A percentile compares a stretch with the other conserved stretches of the same genome.
Evolutionary conservation across 2,797 vertebrate genomes (phyloP).

Genomic region (Avahi laniger): DNA sequence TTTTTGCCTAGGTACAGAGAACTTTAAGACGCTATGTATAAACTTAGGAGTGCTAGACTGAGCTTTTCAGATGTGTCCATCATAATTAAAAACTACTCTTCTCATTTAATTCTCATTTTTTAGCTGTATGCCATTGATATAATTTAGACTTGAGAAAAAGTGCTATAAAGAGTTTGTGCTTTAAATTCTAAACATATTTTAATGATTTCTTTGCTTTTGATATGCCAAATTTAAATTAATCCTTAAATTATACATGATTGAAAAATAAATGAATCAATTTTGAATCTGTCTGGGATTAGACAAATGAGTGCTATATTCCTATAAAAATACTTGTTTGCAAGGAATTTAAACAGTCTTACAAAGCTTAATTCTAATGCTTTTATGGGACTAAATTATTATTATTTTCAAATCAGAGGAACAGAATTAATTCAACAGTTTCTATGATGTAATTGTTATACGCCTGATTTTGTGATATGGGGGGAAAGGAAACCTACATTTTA

Average conservation of each 20-base stretch:
- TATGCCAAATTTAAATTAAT: constrained; percentile 59
- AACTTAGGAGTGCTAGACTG: not conserved
- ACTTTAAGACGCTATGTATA: not conserved
- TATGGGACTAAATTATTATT: constrained; percentile 15
- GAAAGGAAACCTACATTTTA: not conserved
- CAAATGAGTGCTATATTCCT: constrained; percentile 4
- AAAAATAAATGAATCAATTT: constrained; percentile 54
- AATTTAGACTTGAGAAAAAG: constrained; percentile 3
- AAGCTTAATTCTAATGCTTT: constrained; percentile 37
- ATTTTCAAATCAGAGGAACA: constrained; percentile 10
- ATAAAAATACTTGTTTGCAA: constrained; percentile 16
- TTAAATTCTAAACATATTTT: constrained; percentile 50
- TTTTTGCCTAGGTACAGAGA: not conserved
- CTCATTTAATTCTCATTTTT: not conserved
- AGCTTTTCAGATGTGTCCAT: not conserved
- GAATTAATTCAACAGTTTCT: not conserved
- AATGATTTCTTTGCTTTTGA: constrained; percentile 47
- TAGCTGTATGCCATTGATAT: not conserved
- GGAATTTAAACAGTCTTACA: constrained; percentile 7
- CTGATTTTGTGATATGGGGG: not conserved
- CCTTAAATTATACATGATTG: constrained; percentile 53
- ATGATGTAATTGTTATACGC: not conserved
- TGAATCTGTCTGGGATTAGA: not conserved
- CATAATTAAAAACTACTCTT: not conserved
- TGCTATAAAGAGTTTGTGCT: constrained; percentile 42